Base-by-base conservation (phyloP, 2,113 vertebrate species). In the Hippocampus comes region DNA sequence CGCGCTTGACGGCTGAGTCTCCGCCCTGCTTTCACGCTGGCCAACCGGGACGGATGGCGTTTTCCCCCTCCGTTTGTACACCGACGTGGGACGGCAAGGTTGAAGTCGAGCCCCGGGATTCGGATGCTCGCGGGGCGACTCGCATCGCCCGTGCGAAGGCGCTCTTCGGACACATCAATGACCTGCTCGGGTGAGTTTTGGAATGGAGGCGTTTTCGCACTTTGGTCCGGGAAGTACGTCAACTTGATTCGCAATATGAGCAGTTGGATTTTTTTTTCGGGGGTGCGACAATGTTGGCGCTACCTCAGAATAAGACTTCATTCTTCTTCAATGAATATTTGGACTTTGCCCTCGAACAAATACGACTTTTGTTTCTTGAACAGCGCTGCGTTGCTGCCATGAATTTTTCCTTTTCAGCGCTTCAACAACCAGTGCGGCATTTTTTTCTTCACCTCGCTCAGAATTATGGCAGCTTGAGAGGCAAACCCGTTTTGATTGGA, bases 1-100 rank as follows among this genome's bases (percentile, higher is more conserved):
- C 84, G 93, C 95, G 95, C 95, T 94, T 21, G 95, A 97, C 77
- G 95, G 90, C 86, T 95, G 95, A 72, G 90, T 94, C 71, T 9
- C 17, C 48, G 2, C 2, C 51, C 6, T 1, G 7, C 51, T 2
- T 21, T 21, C 51, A 3, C 51, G 7, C 18, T 9, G 51, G 49
- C 17, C 18, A 21, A 20, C 18, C 20, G 49, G 18, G 20, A 20
- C 2, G 57, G 5, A 38, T 15, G 1, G 23, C 7, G 10, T 57
- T 55, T 25, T 12, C n/a, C 55, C 23, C 12, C 11, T 3, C 48
- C 48, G 15, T 17, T 3, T 49, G 14, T 15, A 17, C 18, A 17
- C 48, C 5, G 15, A 18, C 14, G 15, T 0, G 48, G 4, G 15
- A 56, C 7, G 51, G 53, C 53, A 4, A n/a, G 53, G 21, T 56